Evolutionary conservation across 1,140 invertebrate species (phyloP).

Genomic region (Chrysomallon squamiferum): DNA sequence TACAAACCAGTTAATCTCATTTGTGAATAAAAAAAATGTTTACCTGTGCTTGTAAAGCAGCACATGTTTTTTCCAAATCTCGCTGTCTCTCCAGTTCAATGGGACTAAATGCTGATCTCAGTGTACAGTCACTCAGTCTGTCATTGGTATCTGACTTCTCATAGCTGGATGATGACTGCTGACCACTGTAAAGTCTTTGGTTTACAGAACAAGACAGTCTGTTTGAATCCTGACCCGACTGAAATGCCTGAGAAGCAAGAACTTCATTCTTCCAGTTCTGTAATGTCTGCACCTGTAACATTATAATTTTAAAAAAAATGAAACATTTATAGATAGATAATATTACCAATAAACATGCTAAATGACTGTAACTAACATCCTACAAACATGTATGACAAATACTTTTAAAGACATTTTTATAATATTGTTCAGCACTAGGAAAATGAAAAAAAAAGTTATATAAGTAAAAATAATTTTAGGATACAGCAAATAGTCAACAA

Average conservation of each 20-base stretch:
- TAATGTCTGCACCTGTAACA: constrained; percentile 43
- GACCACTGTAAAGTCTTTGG: constrained; percentile 26
- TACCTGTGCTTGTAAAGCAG: constrained; percentile 53
- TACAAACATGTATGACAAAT: no score
- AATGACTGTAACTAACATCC: no score
- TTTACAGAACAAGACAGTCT: neutral
- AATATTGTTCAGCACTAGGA: no score
- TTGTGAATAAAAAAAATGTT: constrained; percentile 13
- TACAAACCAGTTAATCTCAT: no score
- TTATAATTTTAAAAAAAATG: no score
- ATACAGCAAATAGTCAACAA: no score
- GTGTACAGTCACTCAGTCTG: neutral
- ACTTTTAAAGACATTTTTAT: no score
- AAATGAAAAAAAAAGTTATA: no score
- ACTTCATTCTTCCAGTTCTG: constrained; percentile 48
- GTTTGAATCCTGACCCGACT: constrained; percentile 20
- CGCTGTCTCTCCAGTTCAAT: constrained; percentile 33
- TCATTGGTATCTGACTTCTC: constrained; percentile 28
- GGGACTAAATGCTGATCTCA: constrained; percentile 6
- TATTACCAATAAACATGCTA: no score
- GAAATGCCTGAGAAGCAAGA: constrained; percentile 31
- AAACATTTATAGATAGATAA: no score
- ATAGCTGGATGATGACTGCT: constrained; percentile 38
- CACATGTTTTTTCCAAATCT: constrained; percentile 53
- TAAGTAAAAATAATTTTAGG: no score